These are phyloP conservation scores for Dromas ardeola DNA, from an alignment of 2,113 vertebrate species.

Conservation along the genomic window DNA sequence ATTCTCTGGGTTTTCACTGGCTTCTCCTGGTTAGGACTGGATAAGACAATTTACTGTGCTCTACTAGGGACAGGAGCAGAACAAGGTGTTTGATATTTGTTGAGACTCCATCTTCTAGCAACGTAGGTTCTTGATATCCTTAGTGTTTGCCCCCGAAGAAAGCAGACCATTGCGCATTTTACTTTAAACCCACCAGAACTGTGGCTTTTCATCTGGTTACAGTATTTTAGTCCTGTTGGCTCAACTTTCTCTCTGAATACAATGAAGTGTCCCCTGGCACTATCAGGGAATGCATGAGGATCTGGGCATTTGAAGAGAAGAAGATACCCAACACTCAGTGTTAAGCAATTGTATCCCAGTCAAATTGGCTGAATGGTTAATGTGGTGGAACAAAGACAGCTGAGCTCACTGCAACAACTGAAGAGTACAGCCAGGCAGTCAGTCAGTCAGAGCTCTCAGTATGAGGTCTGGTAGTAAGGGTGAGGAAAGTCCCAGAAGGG, in stretches of 20 bases:
- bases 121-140: background rate
- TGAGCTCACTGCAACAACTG: background rate
- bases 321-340: background rate
- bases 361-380: background rate
- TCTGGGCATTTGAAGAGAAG: background rate
- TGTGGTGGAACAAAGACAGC: background rate
- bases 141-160: rapidly evolving
- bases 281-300: background rate
- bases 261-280: background rate
- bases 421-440: background rate
- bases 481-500: background rate
- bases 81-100: background rate
- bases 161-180: background rate
- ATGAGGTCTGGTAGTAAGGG: background rate
- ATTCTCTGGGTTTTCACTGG: background rate
- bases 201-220: background rate
- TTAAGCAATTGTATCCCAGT: background rate
- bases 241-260: background rate
- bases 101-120: background rate
- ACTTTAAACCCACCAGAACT: background rate
- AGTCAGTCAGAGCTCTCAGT: background rate
- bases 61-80: background rate
- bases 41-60: background rate
- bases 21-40: background rate
- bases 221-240: background rate